phyloP scores from a whole-genome alignment of 2,113 vertebrate species.

The Clinocottus analis region DNA sequence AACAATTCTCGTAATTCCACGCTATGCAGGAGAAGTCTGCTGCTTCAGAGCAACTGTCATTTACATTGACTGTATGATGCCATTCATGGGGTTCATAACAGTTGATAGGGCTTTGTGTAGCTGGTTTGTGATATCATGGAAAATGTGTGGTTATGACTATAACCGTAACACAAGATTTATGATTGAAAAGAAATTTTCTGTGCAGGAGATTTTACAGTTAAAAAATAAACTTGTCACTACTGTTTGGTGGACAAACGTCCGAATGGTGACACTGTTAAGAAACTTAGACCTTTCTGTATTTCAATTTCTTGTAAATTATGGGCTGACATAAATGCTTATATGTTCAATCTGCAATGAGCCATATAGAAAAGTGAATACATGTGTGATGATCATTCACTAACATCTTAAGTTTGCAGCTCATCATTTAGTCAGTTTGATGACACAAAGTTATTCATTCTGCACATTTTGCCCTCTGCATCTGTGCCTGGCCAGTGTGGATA shows the following conservation, averaged over 20 bases:
- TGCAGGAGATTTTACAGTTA: not conserved
- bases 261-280: not conserved
- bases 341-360: not conserved
- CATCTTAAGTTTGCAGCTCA: not conserved
- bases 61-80: not conserved
- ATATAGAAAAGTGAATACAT: not conserved
- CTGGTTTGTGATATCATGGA: not conserved
- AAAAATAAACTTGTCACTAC: not conserved
- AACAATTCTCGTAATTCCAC: slow-evolving; percentile 7
- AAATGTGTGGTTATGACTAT: not conserved
- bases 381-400: not conserved
- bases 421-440: not conserved
- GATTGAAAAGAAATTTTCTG: not conserved
- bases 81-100: not conserved
- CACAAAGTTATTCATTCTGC: not conserved
- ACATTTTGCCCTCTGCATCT: not conserved
- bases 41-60: not conserved
- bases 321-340: not conserved
- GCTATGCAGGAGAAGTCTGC: not conserved
- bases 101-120: not conserved
- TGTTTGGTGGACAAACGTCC: not conserved
- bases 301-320: not conserved
- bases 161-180: not conserved
- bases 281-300: not conserved
- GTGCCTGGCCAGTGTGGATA: not conserved